Base-by-base conservation (phyloP, 2,797 vertebrate species). In the Smutsia temminckii region DNA sequence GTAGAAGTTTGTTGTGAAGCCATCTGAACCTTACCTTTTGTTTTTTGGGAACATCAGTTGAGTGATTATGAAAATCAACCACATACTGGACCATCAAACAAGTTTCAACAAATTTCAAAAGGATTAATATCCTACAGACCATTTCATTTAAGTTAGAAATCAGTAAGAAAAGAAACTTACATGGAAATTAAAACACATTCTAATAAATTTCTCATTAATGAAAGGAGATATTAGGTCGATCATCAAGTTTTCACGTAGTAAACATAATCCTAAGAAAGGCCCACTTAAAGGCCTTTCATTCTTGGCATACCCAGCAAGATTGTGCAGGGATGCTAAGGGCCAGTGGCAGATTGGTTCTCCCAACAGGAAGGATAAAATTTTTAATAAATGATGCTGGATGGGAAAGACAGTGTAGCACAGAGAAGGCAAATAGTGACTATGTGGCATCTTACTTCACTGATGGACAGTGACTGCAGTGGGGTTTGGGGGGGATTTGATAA, bases 141-240 rank as follows among this genome's bases (percentile, higher is more conserved):
- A 79, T 32, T 72, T 91, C 6, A 49, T 68, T 85, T 80, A 71
- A 69, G 16, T 89, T 59, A 90, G 59, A 90, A 66, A 80, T 89
- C 20, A 71, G 4, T 66, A 66, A 85, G 25, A 68, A 81, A 84
- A 79, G 75, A 46, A 72, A 85, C 64, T 84, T 29, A 63, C 10
- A 3, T 46, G 21, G 55, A 80, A 84, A 37, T 84, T 77, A 27
- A 69, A 46, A 59, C 53, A 64, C 5, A 32, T 21, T 66, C 40
- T 89, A 77, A 23, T 83, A 75, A 59, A 51, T 75, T 74, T 51
- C 20, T 86, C 42, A 77, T 6, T 2, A 25, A 85, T 79, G 55
- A 89, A 79, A 93, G 53, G 40, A 71, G 32, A 69, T 21, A 4
- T 63, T 53, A 89, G 14, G 49, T 86, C n/a, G 66, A 75, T 29